Evolutionary conservation across 2,888 invertebrate species (phyloP), one percentile per base, ranked within the genome.

Genomic region (Lasiommata megera): DNA sequence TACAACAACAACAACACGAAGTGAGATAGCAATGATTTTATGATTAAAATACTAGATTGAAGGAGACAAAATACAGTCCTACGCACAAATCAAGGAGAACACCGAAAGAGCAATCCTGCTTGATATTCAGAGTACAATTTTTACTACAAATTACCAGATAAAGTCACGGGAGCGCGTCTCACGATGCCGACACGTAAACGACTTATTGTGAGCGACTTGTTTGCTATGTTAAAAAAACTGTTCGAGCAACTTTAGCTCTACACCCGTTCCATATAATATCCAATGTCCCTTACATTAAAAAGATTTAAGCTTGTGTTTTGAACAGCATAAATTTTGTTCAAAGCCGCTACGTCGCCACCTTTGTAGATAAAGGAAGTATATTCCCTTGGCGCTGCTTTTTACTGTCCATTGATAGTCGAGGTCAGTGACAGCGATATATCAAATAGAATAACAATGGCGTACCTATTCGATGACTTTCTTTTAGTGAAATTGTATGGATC

Each of bases 291-390:
- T 60, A 41, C 29, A 56, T 47, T 29, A 47, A 11, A 41, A 23
- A 47, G 16, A 37, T 58, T 36, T 31, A 60, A 29, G 23, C 23
- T 16, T 44, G 53, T 56, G 41, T 48, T 53, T 56, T 47, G 58
- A 52, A 47, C 51, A 41, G 47, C 43, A 54, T 60, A 46, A 52
- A 57, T 57, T 31, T 51, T 51, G 16, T 56, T 54, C 60, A 51
- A 62, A 64, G 58, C 38, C 38, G 53, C 53, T 41, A 37, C 40
- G 52, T 60, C 57, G 48, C 53, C 61, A 59, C 54, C 57, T 54
- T 47, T 23, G 46, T 58, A 48, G 63, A 61, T 56, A 56, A 54
- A 58, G 58, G 62, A 62, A 60, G 58, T 58, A 47, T 40, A 61
- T 55, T 61, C 61, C 59, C 61, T 41, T 34, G 57, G 57, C 55